These are phyloP conservation scores for Craseonycteris thonglongyai DNA, from an alignment of 2,113 vertebrate species.

Conservation along the genomic window DNA sequence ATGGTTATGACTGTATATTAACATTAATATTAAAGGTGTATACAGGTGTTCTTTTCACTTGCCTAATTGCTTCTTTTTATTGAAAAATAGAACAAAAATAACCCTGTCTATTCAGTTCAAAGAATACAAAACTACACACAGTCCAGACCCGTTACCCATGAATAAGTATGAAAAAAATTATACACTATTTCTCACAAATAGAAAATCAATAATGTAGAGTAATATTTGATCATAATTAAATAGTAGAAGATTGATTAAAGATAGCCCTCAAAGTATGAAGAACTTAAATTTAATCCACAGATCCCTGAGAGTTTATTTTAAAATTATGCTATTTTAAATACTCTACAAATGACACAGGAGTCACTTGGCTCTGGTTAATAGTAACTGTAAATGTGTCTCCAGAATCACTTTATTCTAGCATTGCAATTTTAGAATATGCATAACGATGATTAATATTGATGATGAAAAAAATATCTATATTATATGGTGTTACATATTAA, in stretches of 20 bases:
- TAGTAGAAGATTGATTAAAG: background rate
- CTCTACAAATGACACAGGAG: background rate
- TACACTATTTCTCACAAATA: background rate
- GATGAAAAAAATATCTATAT: background rate
- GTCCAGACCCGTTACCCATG: background rate
- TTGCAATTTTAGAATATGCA: slow-evolving; percentile 22
- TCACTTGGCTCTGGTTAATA: background rate
- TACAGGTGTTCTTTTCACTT: background rate
- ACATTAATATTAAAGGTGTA: background rate
- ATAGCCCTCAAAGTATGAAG: background rate
- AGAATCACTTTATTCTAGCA: slow-evolving; percentile 3
- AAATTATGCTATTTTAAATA: background rate
- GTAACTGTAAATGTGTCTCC: background rate
- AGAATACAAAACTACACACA: too few species aligned
- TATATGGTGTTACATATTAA: background rate
- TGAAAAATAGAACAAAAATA: background rate
- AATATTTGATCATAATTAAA: background rate
- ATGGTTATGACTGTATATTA: background rate
- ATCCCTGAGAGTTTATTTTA: background rate
- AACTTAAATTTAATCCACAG: background rate
- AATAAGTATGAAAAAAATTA: background rate
- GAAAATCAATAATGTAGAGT: background rate
- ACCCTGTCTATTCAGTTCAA: background rate
- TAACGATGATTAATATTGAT: slow-evolving; percentile 39
- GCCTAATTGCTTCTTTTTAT: background rate